phyloP scores from a whole-genome alignment of 2,797 vertebrate species.

The Spinus olivaceus region DNA sequence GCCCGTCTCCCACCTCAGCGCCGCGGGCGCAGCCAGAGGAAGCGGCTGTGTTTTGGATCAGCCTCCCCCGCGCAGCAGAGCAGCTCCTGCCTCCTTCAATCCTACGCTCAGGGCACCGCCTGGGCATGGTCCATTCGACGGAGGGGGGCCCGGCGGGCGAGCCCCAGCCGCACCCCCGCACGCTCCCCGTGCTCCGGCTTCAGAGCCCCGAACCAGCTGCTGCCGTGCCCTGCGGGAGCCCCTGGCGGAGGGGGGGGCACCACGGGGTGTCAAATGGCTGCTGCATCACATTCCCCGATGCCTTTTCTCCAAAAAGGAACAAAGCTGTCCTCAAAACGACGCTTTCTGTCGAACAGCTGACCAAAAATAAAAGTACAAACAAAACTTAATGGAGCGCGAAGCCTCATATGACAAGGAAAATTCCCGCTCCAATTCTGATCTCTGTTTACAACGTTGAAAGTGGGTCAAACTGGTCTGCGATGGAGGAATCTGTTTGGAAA shows the following conservation, averaged over 20 bases:
- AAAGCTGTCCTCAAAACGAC: not conserved
- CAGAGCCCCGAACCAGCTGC: not conserved
- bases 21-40: not conserved
- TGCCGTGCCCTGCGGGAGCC: not conserved
- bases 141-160: not conserved
- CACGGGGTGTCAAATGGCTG: not conserved
- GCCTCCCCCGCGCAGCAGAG: not conserved
- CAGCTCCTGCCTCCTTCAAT: not conserved
- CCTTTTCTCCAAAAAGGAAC: not conserved
- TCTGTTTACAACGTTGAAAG: slow-evolving; percentile 44
- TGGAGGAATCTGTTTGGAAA: not conserved
- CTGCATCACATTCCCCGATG: not conserved
- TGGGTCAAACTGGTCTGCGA: slow-evolving; percentile 30
- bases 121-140: not conserved
- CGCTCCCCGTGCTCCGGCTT: not conserved
- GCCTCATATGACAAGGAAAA: slow-evolving; percentile 52
- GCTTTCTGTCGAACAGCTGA: not conserved
- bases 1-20: not conserved
- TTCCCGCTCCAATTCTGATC: slow-evolving; percentile 35
- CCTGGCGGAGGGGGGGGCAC: not conserved
- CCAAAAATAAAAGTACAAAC: slow-evolving; percentile 48
- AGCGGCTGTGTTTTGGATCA: not conserved
- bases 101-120: rapidly evolving
- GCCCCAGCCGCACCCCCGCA: no score
- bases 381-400: slow-evolving; percentile 44